Percentiles rank a stretch among this genome's conserved stretches.
phyloP scores from a whole-genome alignment of 2,113 vertebrate genomes.

The Sander lucioperca region DNA sequence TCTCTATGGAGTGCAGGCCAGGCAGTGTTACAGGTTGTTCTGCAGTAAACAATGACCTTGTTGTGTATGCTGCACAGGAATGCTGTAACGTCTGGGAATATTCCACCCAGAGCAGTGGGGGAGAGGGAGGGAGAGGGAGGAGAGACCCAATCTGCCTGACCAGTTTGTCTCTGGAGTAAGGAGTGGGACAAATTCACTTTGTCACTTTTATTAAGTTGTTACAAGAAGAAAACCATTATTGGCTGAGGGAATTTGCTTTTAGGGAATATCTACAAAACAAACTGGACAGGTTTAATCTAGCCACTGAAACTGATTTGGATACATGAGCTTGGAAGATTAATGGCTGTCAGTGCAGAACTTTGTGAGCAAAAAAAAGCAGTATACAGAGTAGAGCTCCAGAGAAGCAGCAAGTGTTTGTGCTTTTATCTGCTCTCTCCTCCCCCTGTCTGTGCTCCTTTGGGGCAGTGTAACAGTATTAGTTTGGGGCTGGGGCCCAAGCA shows the following conservation, averaged over 20 bases:
- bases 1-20: slow-evolving; percentile 80
- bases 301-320: slow-evolving; percentile 50
- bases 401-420: slow-evolving; percentile 57
- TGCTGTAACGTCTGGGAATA: slow-evolving; percentile 86
- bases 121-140: slow-evolving; percentile 12
- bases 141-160: slow-evolving; percentile 48
- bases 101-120: slow-evolving; percentile 71
- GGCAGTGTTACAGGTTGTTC: slow-evolving; percentile 88
- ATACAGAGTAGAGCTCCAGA: slow-evolving; percentile 33
- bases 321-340: slow-evolving; percentile 54
- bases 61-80: slow-evolving; percentile 87
- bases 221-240: slow-evolving; percentile 48
- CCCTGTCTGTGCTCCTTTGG: slow-evolving; percentile 64
- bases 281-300: slow-evolving; percentile 39
- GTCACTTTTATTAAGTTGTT: slow-evolving; percentile 68
- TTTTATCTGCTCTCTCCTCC: slow-evolving; percentile 45
- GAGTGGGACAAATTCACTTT: slow-evolving; percentile 62
- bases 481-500: slow-evolving; percentile 69
- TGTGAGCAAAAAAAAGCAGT: slow-evolving; percentile 35
- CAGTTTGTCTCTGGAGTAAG: slow-evolving; percentile 54
- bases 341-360: slow-evolving; percentile 32
- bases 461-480: slow-evolving; percentile 80
- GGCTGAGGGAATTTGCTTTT: slow-evolving; percentile 49
- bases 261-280: slow-evolving; percentile 47
- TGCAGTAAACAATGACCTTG: slow-evolving; percentile 88